phyloP scores from a whole-genome alignment of 2,113 vertebrate genomes.

The Girardinichthys multiradiatus region DNA sequence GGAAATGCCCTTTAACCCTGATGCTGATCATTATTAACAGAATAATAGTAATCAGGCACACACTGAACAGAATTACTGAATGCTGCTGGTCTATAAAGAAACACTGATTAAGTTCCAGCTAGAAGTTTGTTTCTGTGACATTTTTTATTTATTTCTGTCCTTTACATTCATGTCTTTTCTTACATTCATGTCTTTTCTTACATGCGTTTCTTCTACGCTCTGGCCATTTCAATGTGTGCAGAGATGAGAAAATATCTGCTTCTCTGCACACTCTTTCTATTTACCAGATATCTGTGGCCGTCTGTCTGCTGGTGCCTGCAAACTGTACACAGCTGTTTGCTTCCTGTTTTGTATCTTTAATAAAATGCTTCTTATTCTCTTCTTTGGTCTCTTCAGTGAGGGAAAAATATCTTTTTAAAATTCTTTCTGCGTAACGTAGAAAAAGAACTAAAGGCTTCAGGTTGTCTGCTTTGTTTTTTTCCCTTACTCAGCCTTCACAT shows the following conservation, averaged over 20 bases:
- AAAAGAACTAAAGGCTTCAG: neutral
- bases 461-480: too few species aligned
- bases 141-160: too few species aligned
- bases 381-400: neutral
- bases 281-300: neutral
- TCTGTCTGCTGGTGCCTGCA: neutral
- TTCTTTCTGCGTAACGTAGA: neutral
- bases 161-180: too few species aligned
- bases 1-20: neutral
- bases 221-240: neutral
- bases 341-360: neutral
- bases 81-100: too few species aligned
- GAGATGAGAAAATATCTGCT: too few species aligned
- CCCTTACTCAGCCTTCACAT: neutral
- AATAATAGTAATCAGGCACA: too few species aligned
- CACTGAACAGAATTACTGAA: too few species aligned
- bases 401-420: neutral
- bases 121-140: too few species aligned
- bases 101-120: too few species aligned
- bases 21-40: neutral
- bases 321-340: neutral
- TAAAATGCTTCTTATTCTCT: neutral
- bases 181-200: too few species aligned
- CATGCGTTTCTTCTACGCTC: neutral
- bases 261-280: neutral